Percentiles rank a stretch among this genome's conserved stretches.
These are phyloP conservation scores for Drosophila eugracilis DNA, from an alignment of 1,140 invertebrate species.

Conservation along the genomic window DNA sequence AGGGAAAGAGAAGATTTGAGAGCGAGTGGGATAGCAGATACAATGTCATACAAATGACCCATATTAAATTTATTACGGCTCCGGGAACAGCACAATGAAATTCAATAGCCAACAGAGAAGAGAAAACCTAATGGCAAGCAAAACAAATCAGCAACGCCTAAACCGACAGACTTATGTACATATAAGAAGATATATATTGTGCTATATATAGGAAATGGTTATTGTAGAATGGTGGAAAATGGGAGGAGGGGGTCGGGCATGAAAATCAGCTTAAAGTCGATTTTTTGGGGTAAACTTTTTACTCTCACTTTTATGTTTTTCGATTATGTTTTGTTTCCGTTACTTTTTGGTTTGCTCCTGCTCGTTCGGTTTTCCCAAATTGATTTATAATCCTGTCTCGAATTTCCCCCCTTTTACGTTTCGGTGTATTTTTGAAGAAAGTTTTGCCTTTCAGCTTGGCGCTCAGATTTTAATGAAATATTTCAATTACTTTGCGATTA, in stretches of 20 bases:
- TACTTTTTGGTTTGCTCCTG: constrained; percentile 52
- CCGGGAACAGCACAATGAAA: constrained; percentile 75
- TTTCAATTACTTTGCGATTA: constrained; percentile 80
- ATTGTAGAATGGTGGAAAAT: not conserved
- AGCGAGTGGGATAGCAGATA: constrained; percentile 33
- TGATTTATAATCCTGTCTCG: constrained; percentile 78
- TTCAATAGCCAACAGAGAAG: constrained; percentile 67
- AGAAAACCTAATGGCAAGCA: constrained; percentile 73
- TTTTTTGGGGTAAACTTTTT: constrained; percentile 51
- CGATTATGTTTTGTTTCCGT: constrained; percentile 39
- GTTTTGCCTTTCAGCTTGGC: constrained; percentile 23
- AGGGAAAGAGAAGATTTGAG: constrained; percentile 12
- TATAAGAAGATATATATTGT: constrained; percentile 39
- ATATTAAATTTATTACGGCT: constrained; percentile 82
- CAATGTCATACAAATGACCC: constrained; percentile 82
- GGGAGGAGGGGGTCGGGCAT: constrained; percentile 11
- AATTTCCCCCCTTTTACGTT: constrained; percentile 43
- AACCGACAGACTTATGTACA: constrained; percentile 34
- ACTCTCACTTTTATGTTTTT: constrained; percentile 23
- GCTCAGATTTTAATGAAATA: constrained; percentile 68
- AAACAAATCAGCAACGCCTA: constrained; percentile 76
- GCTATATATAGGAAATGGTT: constrained; percentile 35
- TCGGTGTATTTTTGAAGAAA: constrained; percentile 29
- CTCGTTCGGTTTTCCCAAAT: constrained; percentile 58
- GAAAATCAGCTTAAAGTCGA: constrained; percentile 71